Evolutionary conservation across 2,888 invertebrate species (phyloP).

Genomic region (Dynastes grantii): DNA sequence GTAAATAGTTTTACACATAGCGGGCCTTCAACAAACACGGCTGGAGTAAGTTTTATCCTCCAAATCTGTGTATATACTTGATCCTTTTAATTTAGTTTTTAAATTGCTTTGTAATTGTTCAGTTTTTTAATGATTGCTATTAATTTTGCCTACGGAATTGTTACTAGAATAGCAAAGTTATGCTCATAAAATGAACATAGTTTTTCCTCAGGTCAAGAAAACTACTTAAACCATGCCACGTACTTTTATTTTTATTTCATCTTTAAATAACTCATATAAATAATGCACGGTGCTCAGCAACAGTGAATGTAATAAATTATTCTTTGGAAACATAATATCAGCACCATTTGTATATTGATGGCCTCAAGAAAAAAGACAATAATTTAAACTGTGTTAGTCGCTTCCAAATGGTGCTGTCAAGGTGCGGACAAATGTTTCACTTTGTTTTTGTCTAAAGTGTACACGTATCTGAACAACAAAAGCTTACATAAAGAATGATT

Average conservation of each 20-base stretch:
- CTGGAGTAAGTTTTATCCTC: too few species aligned
- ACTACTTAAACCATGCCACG: neutral
- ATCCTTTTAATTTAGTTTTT: too few species aligned
- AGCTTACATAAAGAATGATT: conserved; percentile 54
- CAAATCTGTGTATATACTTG: too few species aligned
- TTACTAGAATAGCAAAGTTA: too few species aligned
- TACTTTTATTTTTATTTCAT: neutral
- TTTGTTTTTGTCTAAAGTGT: conserved; percentile 32
- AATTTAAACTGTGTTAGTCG: conserved; percentile 9
- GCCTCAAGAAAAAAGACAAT: conserved; percentile 21
- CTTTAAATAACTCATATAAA: conserved; percentile 25
- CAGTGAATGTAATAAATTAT: conserved; percentile 36
- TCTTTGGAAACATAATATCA: conserved; percentile 24
- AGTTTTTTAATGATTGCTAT: too few species aligned
- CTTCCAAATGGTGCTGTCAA: conserved; percentile 4
- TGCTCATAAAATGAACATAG: too few species aligned
- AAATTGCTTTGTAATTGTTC: too few species aligned
- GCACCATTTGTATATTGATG: conserved; percentile 33
- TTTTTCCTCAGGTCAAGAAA: neutral
- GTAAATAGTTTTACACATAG: too few species aligned
- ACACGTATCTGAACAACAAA: conserved; percentile 48
- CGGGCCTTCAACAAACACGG: too few species aligned
- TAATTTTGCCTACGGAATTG: too few species aligned
- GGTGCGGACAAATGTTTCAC: conserved; percentile 46
- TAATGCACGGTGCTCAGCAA: neutral